Evolutionary conservation across 2,113 vertebrate genomes (phyloP), one percentile per base, ranked within the genome.

Genomic region (Pao palembangensis): DNA sequence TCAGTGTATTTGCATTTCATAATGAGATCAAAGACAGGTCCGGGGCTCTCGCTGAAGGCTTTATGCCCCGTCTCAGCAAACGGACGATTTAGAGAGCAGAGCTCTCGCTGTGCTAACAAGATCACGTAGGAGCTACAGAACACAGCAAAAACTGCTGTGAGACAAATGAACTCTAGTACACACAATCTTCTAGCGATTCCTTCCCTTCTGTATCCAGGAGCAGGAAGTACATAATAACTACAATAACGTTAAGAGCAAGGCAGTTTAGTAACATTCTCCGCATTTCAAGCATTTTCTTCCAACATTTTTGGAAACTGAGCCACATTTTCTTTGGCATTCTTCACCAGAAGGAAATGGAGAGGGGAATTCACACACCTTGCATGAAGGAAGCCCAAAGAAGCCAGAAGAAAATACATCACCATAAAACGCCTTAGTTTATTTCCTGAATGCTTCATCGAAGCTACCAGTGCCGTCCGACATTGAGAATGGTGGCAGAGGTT

Each of bases 1-100:
- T 73, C 71, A 84, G 80, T 73, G 75, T 80, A 91, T 91, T 91
- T 90, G 91, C 89, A 90, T 91, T 90, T 88, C 86, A 90, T 90
- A 91, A 91, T 90, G 87, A 90, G 86, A 91, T 91, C 85, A 88
- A 90, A 87, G 85, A 70, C 51, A 84, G 80, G 87, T 88, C 83
- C 73, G 80, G 68, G 83, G 78, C 84, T 68, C 63, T 74, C 66
- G 70, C 75, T 84, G 82, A 80, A 85, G 83, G 72, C 74, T 76
- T 78, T 73, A 71, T 64, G 80, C 64, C 71, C 58, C 58, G 58
- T 72, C 74, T 84, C 75, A 71, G 64, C 78, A 80, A 75, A 78
- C 73, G 77, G 79, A 74, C 58, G 23, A 73, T 73, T 87, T 83
- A 64, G 54, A 71, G 67, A 81, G 71, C 70, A 76, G 77, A 76